Evolutionary conservation across 1,140 invertebrate species (phyloP), one percentile per base, ranked within the genome.

Genomic region (Pseudomyrmex flavicornis): DNA sequence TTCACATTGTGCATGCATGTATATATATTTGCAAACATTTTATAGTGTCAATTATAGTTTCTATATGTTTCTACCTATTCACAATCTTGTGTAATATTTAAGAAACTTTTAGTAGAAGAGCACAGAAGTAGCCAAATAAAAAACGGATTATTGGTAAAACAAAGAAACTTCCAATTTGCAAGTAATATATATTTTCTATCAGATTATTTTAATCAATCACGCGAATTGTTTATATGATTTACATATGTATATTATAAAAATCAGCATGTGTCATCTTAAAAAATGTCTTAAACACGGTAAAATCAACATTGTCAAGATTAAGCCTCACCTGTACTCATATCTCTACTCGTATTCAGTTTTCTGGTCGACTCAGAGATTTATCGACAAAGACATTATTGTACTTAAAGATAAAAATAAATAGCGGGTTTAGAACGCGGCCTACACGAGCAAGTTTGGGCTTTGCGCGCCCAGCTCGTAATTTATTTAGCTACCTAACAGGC

Each of bases 341-440:
- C 91, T 93, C 89, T 89, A 92, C 90, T 92, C 87, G 91, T 88
- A 92, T 90, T 92, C 89, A 80, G 92, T 91, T 88, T 91, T 91
- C 86, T 91, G 88, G 91, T 89, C 75, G 88, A 91, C 88, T 77
- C 88, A 85, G 86, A 93, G 86, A 82, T 66, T 80, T 93, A 88
- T 83, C 58, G 35, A 74, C 54, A 86, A 89, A 44, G 35, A 77
- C 84, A 79, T 22, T 73, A 59, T 89, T 75, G 85, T 68, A 65
- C 79, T 73, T 20, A 58, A 88, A 84, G 76, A 15, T 62, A 75
- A 79, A 79, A 84, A 76, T 83, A 76, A 86, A 84, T 86, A 86
- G 85, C 93, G 93, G 93, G 92, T 94, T 94, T 94, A 94, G 90
- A 93, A 93, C 94, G 93, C 94, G 94, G 91, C 91, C 93, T 94